Base-by-base conservation (phyloP, 2,888 invertebrate species). In the Schrankia costaestrigalis region DNA sequence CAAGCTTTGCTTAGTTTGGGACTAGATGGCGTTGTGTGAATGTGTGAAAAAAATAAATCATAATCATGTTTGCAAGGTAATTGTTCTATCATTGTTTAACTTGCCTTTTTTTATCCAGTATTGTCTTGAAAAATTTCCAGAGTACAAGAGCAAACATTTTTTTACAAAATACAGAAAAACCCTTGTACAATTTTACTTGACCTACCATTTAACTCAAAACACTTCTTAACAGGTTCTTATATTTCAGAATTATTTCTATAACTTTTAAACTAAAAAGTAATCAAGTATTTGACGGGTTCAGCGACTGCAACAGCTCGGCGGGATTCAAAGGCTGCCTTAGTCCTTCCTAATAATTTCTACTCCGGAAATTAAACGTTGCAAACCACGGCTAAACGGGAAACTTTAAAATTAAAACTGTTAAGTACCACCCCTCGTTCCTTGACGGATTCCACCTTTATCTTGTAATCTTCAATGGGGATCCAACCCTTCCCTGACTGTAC, bases 341-440 rank as follows among this genome's bases (percentile, higher is more conserved):
- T 74, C 68, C 68, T 66, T 65, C 68, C 70, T 73, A 73, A 78
- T 81, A 75, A 79, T 78, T 78, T 71, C 71, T 63, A 56, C 48
- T 42, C 63, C 80, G 81, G 82, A 83, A 82, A 81, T 83, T 83
- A 82, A 82, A 82, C 78, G 72, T 68, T 74, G 75, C 73, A 67
- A 64, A 64, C 72, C 57, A 54, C 62, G 53, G 67, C 50, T 60
- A 68, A 74, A 67, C 70, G 70, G 71, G 58, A 76, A 82, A 78
- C 69, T 79, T 79, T 78, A 70, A 76, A 80, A 80, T 79, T 78
- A 73, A 78, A 81, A 81, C 71, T 75, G 72, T 73, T 69, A 64
- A 72, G 71, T 71, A 68, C 54, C 61, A 60, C 64, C 63, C 56
- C 63, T 61, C 52, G 56, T 68, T 71, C 57, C 68, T 71, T 69